These are phyloP conservation scores for Porites lutea DNA, from an alignment of 64 coral and sea anemone species.

Conservation along the genomic window DNA sequence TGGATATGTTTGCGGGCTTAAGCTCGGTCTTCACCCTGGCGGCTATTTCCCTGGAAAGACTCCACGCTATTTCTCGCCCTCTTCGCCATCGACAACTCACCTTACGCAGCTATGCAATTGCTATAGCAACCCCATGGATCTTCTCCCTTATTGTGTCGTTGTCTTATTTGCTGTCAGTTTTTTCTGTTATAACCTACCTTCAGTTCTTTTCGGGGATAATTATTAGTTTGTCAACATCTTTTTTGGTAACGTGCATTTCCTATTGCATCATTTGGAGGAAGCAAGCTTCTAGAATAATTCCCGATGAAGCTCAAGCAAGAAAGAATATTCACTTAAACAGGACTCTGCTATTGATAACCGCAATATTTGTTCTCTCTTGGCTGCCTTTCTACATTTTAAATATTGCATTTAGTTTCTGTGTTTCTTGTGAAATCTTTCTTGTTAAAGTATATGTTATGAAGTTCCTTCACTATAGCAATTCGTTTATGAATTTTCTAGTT, in stretches of 20 bases:
- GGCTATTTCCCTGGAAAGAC: too few species aligned
- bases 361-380: conserved; percentile 20
- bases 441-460: not conserved
- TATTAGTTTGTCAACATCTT: not conserved
- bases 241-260: not conserved
- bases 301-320: not conserved
- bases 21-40: too few species aligned
- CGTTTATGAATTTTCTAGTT: conserved; percentile 37
- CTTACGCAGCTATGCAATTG: too few species aligned
- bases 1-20: too few species aligned
- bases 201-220: not conserved
- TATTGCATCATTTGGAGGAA: too few species aligned
- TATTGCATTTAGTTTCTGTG: not conserved
- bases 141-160: too few species aligned
- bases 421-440: not conserved
- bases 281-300: not conserved
- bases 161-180: too few species aligned
- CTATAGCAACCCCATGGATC: too few species aligned
- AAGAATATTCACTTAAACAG: too few species aligned
- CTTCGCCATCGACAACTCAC: too few species aligned
- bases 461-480: conserved; percentile 40
- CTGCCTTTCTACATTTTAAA: conserved; percentile 17
- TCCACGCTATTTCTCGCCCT: too few species aligned
- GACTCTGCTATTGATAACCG: too few species aligned
- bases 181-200: not conserved